Evolutionary conservation across 2,797 vertebrate genomes (phyloP), one percentile per base, ranked within the genome.

Genomic region (Mionectes olivaceus): DNA sequence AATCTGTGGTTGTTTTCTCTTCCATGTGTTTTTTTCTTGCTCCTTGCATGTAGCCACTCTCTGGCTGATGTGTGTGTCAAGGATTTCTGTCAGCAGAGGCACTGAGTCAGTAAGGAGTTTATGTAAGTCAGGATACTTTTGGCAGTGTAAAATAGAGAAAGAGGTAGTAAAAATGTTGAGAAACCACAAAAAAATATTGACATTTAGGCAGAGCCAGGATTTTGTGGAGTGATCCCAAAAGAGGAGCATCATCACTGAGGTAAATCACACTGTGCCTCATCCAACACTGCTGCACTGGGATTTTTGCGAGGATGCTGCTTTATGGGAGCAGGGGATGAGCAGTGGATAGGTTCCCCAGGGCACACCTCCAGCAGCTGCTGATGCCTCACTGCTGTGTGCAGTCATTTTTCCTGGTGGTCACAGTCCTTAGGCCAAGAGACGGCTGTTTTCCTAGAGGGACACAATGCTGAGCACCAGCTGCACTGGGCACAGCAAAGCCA

Each of bases 331-430:
- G 39, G 5, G 32, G 27, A 4, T 2, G 9, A 75, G 39, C 3
- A 3, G 8, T 2, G 1, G 14, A 16, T 15, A 7, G 8, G 13
- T 46, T 71, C n/a, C 27, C 32, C 1, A 0, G 5, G n/a, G 24
- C 35, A 64, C 55, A 44, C 25, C 3, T 59, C 19, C 49, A 78
- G 74, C 70, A 77, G 37, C 19, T 85, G 53, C 56, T 75, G 44
- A 8, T 41, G 86, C 33, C 57, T 68, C 37, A 8, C 35, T 33
- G 43, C 63, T 37, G 49, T 1, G 4, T 2, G 0, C 28, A 30
- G 13, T 27, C 3, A 0, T 25, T 64, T 78, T 53, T 39, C 53
- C 43, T 23, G n/a, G 5, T 18, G 85, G 43, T 43, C 52, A 56
- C 46, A 24, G 35, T 16, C 32, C 37, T 46, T 1, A 3, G 23